Base-by-base conservation (phyloP, 2,113 vertebrate genomes). In the Hypocryptadius cinnamomeus region DNA sequence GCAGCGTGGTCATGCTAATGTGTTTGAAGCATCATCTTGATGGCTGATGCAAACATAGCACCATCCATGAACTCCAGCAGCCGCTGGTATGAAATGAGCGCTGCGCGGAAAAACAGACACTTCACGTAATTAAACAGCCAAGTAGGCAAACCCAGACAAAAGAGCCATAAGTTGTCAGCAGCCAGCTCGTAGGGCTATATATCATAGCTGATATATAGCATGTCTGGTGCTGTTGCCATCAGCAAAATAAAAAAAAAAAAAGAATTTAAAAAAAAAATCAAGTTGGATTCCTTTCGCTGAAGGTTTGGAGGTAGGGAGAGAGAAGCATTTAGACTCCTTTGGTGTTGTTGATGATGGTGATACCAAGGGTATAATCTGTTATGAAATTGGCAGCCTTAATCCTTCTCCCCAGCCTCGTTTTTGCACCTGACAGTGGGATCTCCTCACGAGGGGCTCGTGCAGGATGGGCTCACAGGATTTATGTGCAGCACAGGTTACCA, bases 111-210 rank as follows among this genome's bases (percentile, higher is more conserved):
- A 69, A 85, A 68, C 56, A 86, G 37, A 59, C 87, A 94, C 85
- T 91, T 69, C 95, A 96, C 89, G 1, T 93, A 96, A 94, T 96
- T 94, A 95, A 96, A 95, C 93, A 93, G 87, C 78, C 93, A 96
- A 96, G 91, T 66, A 82, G 81, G 91, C 87, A 96, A 93, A 93
- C 91, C 71, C 91, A 83, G 89, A 85, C 87, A 80, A 80, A 93
- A 91, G 68, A 94, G 47, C 30, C 51, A 7, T 66, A 79, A 92
- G 87, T 83, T 95, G 94, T 89, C 87, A 87, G 16, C 91, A 95
- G 82, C 6, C 82, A 66, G 87, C 79, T 65, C 4, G 0, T 20
- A 45, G 65, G 51, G 59, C 89, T 42, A 47, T 80, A 85, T 7
- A 89, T 96, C 81, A 87, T 1, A 8, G 59, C 44, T 92, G 89